Evolutionary conservation across 1,140 invertebrate genomes (phyloP), one percentile per base, ranked within the genome.

Genomic region (Monochamus saltuarius): DNA sequence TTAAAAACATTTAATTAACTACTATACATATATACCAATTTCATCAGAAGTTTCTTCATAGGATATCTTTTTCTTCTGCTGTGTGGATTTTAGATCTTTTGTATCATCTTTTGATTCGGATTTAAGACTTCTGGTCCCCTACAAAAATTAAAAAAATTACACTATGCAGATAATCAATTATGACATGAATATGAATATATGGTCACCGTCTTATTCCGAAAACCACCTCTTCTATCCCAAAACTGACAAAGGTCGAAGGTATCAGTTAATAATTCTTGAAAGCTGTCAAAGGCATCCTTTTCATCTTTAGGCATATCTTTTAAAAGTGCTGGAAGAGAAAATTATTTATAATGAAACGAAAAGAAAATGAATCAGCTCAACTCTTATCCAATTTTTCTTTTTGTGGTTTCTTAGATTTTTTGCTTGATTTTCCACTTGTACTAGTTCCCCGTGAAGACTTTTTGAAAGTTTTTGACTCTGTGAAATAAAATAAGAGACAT

Each of bases 221-320:
- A 6, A 45, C 40, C 4, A 14, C 40, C 38, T 52, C 55, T 61
- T 47, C 64, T 59, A 59, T 73, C 66, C 72, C 72, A 73, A 60
- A 62, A 58, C 56, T 72, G 63, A 10, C 62, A 50, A 14, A 65
- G 60, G 39, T 67, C 62, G 8, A 62, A 19, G 11, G 69, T 62
- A 42, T 71, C 64, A 7, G 9, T 8, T 11, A 52, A 39, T 13
- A 67, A 59, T 19, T 13, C 22, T 37, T 64, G 61, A 17, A 63
- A 69, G 2, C 17, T 22, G 34, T 65, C 63, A 8, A 69, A 55
- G 38, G 64, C 29, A 34, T 56, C 49, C 59, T 70, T 68, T 1
- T 63, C 34, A 7, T 59, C 11, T 52, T 68, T 64, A 4, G 54
- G 38, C 47, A 65, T 53, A 35, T 39, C 43, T 43, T 56, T 52